Evolutionary conservation across 2,797 vertebrate species (phyloP).

Genomic region (Podargus strigoides): DNA sequence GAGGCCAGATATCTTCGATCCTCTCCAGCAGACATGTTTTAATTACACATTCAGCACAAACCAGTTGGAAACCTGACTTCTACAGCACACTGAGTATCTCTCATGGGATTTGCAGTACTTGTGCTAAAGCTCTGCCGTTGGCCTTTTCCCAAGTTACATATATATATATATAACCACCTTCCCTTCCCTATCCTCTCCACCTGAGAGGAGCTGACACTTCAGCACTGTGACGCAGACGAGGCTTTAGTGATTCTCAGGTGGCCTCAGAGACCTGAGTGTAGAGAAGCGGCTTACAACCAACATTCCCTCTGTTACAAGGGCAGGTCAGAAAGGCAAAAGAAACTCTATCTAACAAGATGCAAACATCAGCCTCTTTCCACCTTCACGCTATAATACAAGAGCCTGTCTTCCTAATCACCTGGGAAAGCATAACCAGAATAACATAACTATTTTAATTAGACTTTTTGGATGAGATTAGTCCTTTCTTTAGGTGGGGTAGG

Average conservation of each 20-base stretch:
- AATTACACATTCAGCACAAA: background rate
- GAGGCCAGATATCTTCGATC: background rate
- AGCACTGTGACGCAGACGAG: accelerated
- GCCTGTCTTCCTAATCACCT: background rate
- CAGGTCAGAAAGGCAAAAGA: background rate
- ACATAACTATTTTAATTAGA: background rate
- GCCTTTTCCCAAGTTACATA: background rate
- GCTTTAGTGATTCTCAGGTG: background rate
- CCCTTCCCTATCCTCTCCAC: background rate
- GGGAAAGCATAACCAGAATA: background rate
- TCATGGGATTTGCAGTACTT: background rate
- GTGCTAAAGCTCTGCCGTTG: background rate
- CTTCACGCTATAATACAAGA: background rate
- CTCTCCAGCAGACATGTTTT: background rate
- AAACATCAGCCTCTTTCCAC: background rate
- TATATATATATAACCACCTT: no score
- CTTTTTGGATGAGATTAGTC: background rate
- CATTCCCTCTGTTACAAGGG: background rate
- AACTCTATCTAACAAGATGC: background rate
- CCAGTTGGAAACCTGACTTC: background rate
- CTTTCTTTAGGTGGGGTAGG: background rate
- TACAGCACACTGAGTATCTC: background rate
- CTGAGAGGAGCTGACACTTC: background rate
- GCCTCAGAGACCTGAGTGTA: background rate
- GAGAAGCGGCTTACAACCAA: background rate